Base-by-base conservation (phyloP, 2,888 invertebrate genomes). In the Urechis unicinctus region DNA sequence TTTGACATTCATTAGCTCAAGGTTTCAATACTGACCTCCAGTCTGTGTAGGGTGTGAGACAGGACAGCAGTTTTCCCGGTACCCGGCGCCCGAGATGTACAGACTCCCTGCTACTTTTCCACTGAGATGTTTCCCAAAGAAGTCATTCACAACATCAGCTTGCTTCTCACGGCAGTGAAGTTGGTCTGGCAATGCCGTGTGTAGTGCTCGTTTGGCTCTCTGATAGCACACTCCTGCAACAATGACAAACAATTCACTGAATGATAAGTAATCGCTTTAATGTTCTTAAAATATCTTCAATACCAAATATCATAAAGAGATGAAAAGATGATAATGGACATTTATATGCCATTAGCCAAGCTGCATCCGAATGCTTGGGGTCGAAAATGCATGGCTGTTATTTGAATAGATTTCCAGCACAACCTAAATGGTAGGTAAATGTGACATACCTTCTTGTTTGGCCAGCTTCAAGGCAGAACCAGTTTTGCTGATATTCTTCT, bases 61-160 rank as follows among this genome's bases (percentile, higher is more conserved):
- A 96, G 80, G 58, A 88, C 87, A 0, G 93, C 94, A 0, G 95
- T 95, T 81, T 96, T 96, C 1, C 94, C 97, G 1, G 97, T 97
- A 3, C 97, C 98, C 0, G 97, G 93, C 91, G 1, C 97, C 97
- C 42, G 94, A 95, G 44, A 98, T 85, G 75, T 97, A 98, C 53
- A 97, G 73, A 22, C 92, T 90, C 1, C 87, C 88, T 0, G 93
- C 87, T 31, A 81, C 81, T 63, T 83, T 81, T 1, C 82, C 81
- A 2, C 83, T 74, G 54, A 92, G 74, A 74, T 88, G 86, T 9
- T 82, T 80, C 17, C 78, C 75, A 50, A 96, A 81, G 77, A 91
- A 91, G 2, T 79, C 77, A 26, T 83, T 80, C 22, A 97, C 79
- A 66, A 84, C 83, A 2, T 81, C 75, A 6, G 88, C 82, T 79